Base-by-base conservation (phyloP, 2,113 vertebrate species). In the Ptilonorhynchus violaceus region DNA sequence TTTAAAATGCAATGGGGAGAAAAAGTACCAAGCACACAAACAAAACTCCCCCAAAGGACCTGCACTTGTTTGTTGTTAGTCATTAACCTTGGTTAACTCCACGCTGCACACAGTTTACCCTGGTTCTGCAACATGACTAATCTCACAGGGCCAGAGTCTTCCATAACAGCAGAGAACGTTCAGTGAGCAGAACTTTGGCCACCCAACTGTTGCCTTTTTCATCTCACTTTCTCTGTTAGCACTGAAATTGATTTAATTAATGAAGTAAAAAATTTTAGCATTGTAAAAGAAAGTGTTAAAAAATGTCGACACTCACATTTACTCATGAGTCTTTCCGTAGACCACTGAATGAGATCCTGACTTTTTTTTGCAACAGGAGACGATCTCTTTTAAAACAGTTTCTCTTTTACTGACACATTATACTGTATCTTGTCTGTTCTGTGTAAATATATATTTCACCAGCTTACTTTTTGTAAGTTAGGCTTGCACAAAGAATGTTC, bases 131-230 rank as follows among this genome's bases (percentile, higher is more conserved):
- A 39, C 12, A 44, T 11, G 7, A 60, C 35, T 64, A 50, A 64
- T 41, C 13, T 78, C 49, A 62, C 28, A 42, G 39, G 16, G 28
- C 10, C 66, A 68, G 31, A 85, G 39, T 14, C 56, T 88, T 53
- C 14, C 31, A 9, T 10, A 70, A 11, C 7, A 66, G 64, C 53
- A 53, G 21, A 76, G 41, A 76, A 52, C 4, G 10, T 42, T 31
- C 5, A 27, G 31, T 14, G n/a, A 31, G 10, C 24, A 15, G 50
- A 24, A 94, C 13, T 39, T 25, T 2, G 3, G 35, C 28, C 55
- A 50, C 37, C 18, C 20, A 89, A 0, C 9, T 0, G 0, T 72
- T 60, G 49, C 17, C 5, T 4, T 66, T 74, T 85, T 60, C 37
- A 7, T 85, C 28, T 23, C 59, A n/a, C 14, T 88, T 87, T 67